These are phyloP conservation scores for Drosophila kambysellisi DNA, from an alignment of 2,888 invertebrate species.

Conservation along the genomic window DNA sequence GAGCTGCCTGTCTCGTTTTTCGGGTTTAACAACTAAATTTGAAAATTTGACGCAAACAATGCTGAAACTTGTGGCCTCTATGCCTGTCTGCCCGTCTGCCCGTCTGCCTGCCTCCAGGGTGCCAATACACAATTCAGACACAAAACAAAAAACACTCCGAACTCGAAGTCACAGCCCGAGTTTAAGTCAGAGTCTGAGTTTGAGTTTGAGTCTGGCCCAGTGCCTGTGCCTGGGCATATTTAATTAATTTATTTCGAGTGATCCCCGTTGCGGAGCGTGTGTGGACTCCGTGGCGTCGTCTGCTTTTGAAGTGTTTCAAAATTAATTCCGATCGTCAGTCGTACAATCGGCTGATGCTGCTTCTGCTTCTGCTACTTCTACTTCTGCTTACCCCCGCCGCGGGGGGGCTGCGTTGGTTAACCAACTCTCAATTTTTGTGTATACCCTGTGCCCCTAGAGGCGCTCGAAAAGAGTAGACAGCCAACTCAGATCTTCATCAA, in stretches of 20 bases:
- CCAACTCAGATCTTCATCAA: background rate
- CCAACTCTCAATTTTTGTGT: constrained; percentile 47
- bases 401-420: constrained; percentile 58
- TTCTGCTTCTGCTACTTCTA: background rate
- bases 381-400: constrained; percentile 48
- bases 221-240: constrained; percentile 48
- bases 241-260: constrained; percentile 78
- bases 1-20: constrained; percentile 70
- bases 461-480: background rate
- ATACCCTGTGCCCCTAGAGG: background rate
- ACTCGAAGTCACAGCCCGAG: constrained; percentile 7
- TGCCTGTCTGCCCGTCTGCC: constrained; percentile 32
- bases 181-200: constrained; percentile 17
- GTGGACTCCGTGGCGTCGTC: constrained; percentile 55
- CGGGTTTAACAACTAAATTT: constrained; percentile 82
- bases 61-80: constrained; percentile 41
- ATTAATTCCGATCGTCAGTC: constrained; percentile 81
- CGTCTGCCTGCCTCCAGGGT: constrained; percentile 49
- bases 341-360: constrained; percentile 26
- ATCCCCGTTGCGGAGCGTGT: constrained; percentile 57
- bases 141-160: background rate
- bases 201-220: constrained; percentile 14
- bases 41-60: constrained; percentile 80
- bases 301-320: constrained; percentile 80
- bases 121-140: constrained; percentile 29